phyloP scores from a whole-genome alignment of 2,888 invertebrate species.

The Pilophorus perplexus region DNA sequence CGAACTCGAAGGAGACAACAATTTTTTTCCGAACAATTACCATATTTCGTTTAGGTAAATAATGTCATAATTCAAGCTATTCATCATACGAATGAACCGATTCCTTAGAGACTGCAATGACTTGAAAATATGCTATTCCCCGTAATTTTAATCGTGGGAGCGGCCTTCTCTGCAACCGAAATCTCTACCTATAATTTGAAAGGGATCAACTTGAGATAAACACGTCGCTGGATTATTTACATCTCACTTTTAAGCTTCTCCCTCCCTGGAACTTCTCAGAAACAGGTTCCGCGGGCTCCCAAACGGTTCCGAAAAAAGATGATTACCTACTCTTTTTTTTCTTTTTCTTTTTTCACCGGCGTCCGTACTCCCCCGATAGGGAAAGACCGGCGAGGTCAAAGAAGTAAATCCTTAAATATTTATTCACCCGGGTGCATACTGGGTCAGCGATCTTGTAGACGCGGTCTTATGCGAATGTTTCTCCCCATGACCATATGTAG shows the following conservation, averaged over 20 bases:
- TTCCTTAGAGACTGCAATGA: too few relatives aligned
- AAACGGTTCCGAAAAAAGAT: background rate
- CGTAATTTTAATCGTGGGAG: background rate
- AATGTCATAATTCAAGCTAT: background rate
- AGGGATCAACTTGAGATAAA: slow-evolving; percentile 21
- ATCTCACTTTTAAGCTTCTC: slow-evolving; percentile 17
- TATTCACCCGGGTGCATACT: too few relatives aligned
- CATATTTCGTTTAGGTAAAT: slow-evolving; percentile 8
- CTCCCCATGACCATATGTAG: too few relatives aligned
- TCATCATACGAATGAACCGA: too few relatives aligned
- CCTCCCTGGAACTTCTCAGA: background rate
- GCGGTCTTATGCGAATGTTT: too few relatives aligned
- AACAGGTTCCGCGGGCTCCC: slow-evolving; percentile 5
- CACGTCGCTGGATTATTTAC: slow-evolving; percentile 30
- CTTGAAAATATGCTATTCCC: background rate
- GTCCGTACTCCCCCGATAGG: too few relatives aligned
- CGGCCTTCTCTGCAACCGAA: slow-evolving; percentile 1
- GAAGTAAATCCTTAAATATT: too few relatives aligned
- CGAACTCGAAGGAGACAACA: background rate
- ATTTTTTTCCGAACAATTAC: slow-evolving; percentile 1
- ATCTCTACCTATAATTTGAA: slow-evolving; percentile 32
- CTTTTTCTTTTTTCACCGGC: too few relatives aligned
- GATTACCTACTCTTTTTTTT: background rate
- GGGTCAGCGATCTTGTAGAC: too few relatives aligned
- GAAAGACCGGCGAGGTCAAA: too few relatives aligned